Evolutionary conservation across 1,140 invertebrate genomes (phyloP).

Genomic region (Drosophila gunungcola): DNA sequence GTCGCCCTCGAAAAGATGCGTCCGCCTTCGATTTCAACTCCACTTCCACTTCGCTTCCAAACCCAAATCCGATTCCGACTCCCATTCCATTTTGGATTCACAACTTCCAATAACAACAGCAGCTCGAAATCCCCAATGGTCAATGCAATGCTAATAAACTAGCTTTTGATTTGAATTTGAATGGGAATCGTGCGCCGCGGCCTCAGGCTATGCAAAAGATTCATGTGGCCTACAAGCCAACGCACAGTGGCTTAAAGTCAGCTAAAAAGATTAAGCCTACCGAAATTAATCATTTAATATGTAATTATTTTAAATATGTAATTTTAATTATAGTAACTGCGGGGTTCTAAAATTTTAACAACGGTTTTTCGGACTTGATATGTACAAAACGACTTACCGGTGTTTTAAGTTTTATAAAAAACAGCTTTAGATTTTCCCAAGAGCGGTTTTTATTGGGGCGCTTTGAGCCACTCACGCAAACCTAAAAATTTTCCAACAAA

Average conservation of each 20-base stretch:
- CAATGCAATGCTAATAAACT: slow-evolving; percentile 70
- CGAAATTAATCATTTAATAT: background rate
- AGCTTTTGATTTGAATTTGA: slow-evolving; percentile 55
- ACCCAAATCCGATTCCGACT: slow-evolving; percentile 34
- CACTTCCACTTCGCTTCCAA: slow-evolving; percentile 29
- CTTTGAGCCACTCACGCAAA: no score
- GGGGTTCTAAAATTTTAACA: background rate
- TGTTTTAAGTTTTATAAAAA: no score
- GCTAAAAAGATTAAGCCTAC: background rate
- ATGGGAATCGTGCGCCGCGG: slow-evolving; percentile 53
- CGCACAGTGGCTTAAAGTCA: slow-evolving; percentile 17
- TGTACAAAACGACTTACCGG: no score
- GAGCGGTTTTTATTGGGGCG: no score
- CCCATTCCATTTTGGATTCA: slow-evolving; percentile 23
- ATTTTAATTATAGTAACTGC: background rate
- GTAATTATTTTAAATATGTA: background rate
- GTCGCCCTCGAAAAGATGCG: slow-evolving; percentile 45
- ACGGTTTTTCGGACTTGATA: no score
- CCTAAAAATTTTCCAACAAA: no score
- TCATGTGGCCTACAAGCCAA: slow-evolving; percentile 66
- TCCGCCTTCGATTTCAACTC: slow-evolving; percentile 8
- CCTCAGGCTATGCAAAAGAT: slow-evolving; percentile 62
- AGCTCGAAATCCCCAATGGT: slow-evolving; percentile 21
- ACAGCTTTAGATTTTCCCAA: no score
- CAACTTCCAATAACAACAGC: slow-evolving; percentile 25